Evolutionary conservation across 2,113 vertebrate species (phyloP).

Genomic region (Mastomys coucha): DNA sequence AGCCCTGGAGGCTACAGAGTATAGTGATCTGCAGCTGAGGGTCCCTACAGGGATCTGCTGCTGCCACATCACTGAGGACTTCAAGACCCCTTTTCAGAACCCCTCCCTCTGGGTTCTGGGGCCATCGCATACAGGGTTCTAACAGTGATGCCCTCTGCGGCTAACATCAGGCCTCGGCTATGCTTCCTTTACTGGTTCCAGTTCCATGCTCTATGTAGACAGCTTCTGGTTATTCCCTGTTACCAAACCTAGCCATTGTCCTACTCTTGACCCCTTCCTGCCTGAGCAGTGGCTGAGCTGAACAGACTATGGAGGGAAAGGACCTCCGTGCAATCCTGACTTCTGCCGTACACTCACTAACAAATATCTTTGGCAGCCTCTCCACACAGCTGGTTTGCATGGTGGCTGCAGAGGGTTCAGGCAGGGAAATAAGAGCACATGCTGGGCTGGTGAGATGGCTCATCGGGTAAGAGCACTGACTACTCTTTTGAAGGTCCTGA

Average conservation of each 20-base stretch:
- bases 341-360: neutral
- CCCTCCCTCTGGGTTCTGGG: neutral
- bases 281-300: neutral
- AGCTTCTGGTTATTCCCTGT: neutral
- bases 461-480: too few relatives aligned
- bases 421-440: neutral
- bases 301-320: neutral
- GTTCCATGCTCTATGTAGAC: neutral
- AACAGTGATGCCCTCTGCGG: neutral
- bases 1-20: neutral
- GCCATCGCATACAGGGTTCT: fast-evolving
- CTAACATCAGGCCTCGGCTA: neutral
- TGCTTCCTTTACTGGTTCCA: neutral
- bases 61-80: neutral
- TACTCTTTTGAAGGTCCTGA: too few relatives aligned
- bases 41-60: neutral
- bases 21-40: too few relatives aligned
- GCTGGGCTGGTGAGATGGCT: too few relatives aligned
- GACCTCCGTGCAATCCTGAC: neutral
- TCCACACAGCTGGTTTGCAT: neutral
- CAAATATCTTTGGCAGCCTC: neutral
- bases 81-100: neutral
- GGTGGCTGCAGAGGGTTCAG: neutral
- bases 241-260: neutral
- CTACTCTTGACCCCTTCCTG: neutral